These are phyloP conservation scores for Nemopilema nomurai DNA, from an alignment of 30 jellyfish, hydroid and myxozoan genomes.

Conservation along the genomic window DNA sequence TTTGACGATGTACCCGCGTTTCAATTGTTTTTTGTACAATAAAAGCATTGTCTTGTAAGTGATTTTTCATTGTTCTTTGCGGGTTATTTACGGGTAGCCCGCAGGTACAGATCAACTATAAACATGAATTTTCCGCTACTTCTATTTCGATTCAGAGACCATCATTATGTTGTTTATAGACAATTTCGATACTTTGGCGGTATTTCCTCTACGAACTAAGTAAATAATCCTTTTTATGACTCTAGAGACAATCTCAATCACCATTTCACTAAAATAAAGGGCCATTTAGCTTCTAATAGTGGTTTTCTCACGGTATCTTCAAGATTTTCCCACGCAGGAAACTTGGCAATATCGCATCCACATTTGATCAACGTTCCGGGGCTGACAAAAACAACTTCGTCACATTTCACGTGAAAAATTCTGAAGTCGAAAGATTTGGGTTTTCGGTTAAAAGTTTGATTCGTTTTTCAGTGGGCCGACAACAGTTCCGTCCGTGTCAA, in stretches of 20 bases:
- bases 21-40: conserved; percentile 5
- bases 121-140: conserved; percentile 25
- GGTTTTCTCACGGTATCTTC: conserved; percentile 76
- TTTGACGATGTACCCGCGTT: conserved; percentile 15
- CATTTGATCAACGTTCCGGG: conserved; percentile 29
- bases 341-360: conserved; percentile 58
- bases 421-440: background rate
- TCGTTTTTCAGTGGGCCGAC: background rate
- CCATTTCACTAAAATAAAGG: background rate
- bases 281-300: conserved; percentile 41
- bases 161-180: background rate
- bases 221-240: background rate
- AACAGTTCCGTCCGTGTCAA: background rate
- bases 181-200: background rate
- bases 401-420: background rate
- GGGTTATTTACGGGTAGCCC: conserved; percentile 38
- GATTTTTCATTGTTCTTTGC: conserved; percentile 19
- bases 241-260: background rate
- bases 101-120: conserved; percentile 34
- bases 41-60: conserved; percentile 6
- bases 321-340: conserved; percentile 74
- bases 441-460: background rate
- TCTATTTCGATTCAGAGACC: background rate
- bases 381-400: conserved; percentile 12
- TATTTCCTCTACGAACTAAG: background rate